phyloP scores from a whole-genome alignment of 2,888 invertebrate species.

The Andrena dorsata region DNA sequence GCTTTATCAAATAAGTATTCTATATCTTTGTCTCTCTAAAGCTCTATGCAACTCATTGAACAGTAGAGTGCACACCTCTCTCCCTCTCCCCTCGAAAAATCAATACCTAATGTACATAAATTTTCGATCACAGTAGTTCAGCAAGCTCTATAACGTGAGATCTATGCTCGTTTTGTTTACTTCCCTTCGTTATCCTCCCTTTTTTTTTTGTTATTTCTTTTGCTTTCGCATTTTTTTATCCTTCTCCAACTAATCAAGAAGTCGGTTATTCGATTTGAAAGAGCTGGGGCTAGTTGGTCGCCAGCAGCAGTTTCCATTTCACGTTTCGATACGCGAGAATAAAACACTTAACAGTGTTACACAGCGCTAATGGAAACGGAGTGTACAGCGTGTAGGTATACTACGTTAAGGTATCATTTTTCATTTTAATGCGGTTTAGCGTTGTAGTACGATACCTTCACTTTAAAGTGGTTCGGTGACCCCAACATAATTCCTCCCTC shows the following conservation, averaged over 20 bases:
- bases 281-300: conserved; percentile 70
- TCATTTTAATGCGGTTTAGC: conserved; percentile 49
- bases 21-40: conserved; percentile 60
- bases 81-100: conserved; percentile 41
- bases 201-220: conserved; percentile 6
- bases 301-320: conserved; percentile 65
- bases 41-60: conserved; percentile 66
- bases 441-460: conserved; percentile 73
- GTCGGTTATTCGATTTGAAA: conserved; percentile 45
- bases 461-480: conserved; percentile 73
- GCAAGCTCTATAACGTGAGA: conserved; percentile 82
- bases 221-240: background rate
- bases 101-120: conserved; percentile 67
- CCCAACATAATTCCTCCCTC: conserved; percentile 72
- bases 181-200: background rate
- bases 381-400: conserved; percentile 72
- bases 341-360: conserved; percentile 78
- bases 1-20: conserved; percentile 72
- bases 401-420: conserved; percentile 72
- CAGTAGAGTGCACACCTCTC: conserved; percentile 50
- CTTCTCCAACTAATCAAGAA: conserved; percentile 44
- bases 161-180: conserved; percentile 72
- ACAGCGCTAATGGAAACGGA: conserved; percentile 77
- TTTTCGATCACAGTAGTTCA: conserved; percentile 71
- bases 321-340: conserved; percentile 76